Conservation (phyloP, 2,797 vertebrate genomes). For the Pachyuromys duprasi region DNA sequence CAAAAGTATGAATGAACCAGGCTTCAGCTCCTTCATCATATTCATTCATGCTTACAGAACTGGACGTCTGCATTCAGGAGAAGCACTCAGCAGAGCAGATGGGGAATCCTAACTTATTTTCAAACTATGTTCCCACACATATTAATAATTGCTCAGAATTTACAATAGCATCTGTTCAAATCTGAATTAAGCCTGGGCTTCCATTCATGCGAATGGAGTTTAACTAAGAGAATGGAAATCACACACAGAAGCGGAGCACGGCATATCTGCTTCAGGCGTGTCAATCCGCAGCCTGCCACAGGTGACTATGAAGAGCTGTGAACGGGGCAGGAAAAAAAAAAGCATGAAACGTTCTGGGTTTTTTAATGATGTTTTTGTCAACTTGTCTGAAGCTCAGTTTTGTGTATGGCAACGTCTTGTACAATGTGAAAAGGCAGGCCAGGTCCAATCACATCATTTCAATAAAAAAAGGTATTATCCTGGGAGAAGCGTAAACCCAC, state of each 20-base stretch:
- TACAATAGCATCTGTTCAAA: not conserved
- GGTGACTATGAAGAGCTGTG: not conserved
- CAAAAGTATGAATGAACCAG: not conserved
- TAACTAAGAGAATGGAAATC: not conserved
- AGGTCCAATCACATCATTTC: not conserved
- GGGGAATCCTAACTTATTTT: not conserved
- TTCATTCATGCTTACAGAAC: not conserved
- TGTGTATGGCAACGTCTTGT: not conserved
- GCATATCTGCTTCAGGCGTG: not conserved
- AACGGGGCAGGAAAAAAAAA: not conserved
- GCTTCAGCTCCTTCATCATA: not conserved
- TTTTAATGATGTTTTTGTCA: not conserved
- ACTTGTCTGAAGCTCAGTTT: not conserved
- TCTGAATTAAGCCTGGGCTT: not conserved
- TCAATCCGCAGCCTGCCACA: not conserved
- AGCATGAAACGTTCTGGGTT: not conserved
- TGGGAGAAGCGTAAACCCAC: not conserved
- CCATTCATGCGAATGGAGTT: not conserved
- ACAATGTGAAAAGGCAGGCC: not conserved
- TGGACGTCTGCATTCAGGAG: rapidly evolving
- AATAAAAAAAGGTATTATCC: not conserved
- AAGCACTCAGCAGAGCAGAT: not conserved
- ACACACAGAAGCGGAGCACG: rapidly evolving
- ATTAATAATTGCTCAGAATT: slow-evolving; percentile 1
- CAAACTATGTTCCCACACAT: not conserved